Conservation (phyloP, 2,888 invertebrate species). For the Ophraella communa region DNA sequence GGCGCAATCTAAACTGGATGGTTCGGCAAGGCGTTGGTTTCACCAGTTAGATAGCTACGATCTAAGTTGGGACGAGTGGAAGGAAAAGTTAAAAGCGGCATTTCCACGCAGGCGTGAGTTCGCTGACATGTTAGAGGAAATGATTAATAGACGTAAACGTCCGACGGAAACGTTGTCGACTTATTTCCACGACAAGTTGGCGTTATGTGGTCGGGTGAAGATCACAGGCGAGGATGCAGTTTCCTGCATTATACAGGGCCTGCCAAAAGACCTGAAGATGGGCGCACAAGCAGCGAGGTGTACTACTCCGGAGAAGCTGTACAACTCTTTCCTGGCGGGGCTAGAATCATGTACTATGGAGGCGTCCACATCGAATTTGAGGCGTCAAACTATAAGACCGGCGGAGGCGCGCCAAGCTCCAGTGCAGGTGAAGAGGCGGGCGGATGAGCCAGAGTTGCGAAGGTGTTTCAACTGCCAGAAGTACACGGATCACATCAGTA, state of each 20-base stretch:
- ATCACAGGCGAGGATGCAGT: no score
- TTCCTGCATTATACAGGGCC: no score
- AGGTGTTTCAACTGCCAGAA: no score
- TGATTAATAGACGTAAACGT: slow-evolving; percentile 42
- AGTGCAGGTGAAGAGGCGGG: no score
- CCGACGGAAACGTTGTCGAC: no score
- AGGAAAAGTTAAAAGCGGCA: slow-evolving; percentile 31
- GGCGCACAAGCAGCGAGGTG: no score
- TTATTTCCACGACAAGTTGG: no score
- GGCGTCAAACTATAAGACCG: neutral
- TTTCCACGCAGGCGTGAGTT: slow-evolving; percentile 42
- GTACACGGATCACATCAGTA: no score
- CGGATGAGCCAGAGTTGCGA: no score
- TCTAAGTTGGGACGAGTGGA: slow-evolving; percentile 46
- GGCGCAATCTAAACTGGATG: slow-evolving; percentile 23
- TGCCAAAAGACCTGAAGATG: no score
- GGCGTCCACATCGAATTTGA: neutral
- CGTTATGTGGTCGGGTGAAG: slow-evolving; percentile 34
- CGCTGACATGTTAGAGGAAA: slow-evolving; percentile 41
- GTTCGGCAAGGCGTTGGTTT: slow-evolving; percentile 23
- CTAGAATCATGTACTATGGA: slow-evolving; percentile 1
- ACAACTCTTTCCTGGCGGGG: slow-evolving; percentile 17
- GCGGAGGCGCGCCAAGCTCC: neutral
- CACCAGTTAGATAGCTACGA: slow-evolving; percentile 36
- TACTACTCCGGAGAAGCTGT: no score